A percentile compares a stretch with the other conserved stretches of the same genome.
Evolutionary conservation across 2,797 vertebrate genomes (phyloP).

Genomic region (Neomorphus geoffroyi): DNA sequence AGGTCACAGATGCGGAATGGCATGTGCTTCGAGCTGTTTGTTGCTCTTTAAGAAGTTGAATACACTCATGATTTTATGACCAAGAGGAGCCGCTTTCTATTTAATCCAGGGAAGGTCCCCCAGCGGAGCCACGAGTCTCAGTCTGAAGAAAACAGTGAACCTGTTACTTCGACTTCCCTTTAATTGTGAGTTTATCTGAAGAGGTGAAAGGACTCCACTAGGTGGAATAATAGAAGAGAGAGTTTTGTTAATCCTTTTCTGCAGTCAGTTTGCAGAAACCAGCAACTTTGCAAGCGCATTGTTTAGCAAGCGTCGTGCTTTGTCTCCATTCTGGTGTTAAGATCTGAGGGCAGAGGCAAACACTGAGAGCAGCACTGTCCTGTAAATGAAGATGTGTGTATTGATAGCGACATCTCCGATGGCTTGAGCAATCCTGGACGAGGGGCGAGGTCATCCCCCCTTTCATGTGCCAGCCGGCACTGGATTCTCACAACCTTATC

Average conservation of each 20-base stretch:
- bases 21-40: background rate
- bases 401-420: slow-evolving; percentile 42
- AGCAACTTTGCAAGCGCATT: background rate
- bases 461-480: slow-evolving; percentile 59
- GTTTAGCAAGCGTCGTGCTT: background rate
- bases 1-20: background rate
- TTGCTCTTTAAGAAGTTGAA: background rate
- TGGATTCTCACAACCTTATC: slow-evolving; percentile 70
- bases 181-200: background rate
- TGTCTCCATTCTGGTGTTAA: background rate
- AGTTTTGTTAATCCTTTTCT: background rate
- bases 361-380: background rate
- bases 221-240: background rate
- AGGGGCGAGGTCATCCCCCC: slow-evolving; percentile 51
- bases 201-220: background rate
- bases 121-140: background rate
- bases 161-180: background rate
- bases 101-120: background rate
- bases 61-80: background rate
- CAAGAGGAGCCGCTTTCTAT: background rate
- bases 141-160: background rate
- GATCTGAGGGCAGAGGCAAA: slow-evolving; percentile 17
- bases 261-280: background rate
- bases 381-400: background rate
- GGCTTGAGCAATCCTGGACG: slow-evolving; percentile 49